phyloP scores from a whole-genome alignment of 2,113 vertebrate species.

The Hemicordylus capensis region DNA sequence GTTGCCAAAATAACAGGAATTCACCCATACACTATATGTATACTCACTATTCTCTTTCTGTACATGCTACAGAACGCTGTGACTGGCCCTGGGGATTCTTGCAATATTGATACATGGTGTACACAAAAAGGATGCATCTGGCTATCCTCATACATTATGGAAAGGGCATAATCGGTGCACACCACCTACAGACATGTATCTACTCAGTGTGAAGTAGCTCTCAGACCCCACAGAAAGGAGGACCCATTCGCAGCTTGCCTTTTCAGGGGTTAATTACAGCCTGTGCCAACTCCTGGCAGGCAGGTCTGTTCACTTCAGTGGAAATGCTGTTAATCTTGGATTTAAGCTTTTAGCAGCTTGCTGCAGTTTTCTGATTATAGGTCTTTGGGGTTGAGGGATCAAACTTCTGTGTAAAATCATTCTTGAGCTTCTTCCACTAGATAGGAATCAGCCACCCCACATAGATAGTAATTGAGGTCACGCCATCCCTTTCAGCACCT shows the following conservation, averaged over 20 bases:
- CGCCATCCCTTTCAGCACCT: neutral
- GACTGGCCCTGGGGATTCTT: neutral
- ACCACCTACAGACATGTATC: neutral
- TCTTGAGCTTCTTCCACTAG: neutral
- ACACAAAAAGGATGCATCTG: neutral
- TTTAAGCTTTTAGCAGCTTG: neutral
- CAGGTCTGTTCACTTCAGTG: neutral
- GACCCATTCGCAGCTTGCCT: neutral
- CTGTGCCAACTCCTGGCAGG: neutral
- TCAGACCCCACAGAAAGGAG: neutral
- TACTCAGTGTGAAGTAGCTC: neutral
- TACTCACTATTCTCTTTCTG: no score
- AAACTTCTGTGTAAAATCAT: constrained; percentile 17
- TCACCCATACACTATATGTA: neutral
- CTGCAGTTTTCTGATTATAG: neutral
- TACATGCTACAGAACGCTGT: no score
- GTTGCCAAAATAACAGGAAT: neutral
- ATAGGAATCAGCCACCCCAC: constrained; percentile 3
- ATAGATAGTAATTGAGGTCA: constrained; percentile 15
- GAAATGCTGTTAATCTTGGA: neutral
- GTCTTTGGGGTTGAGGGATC: constrained; percentile 1
- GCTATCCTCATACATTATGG: neutral
- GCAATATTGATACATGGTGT: neutral
- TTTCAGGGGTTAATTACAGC: neutral
- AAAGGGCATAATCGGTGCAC: neutral